Base-by-base conservation (phyloP, 92 coral and sea anemone species). In the Desmophyllum pertusum region DNA sequence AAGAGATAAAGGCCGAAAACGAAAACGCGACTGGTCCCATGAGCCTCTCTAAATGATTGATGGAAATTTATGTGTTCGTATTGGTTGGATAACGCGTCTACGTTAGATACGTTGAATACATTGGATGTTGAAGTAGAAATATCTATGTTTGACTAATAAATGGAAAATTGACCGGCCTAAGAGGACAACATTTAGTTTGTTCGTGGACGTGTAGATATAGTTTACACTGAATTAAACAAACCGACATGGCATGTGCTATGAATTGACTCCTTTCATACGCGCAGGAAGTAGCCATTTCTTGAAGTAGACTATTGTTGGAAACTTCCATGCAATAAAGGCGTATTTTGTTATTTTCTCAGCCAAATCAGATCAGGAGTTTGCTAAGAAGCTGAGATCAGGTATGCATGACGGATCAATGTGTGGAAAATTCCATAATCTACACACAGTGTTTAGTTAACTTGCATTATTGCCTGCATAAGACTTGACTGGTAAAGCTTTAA, bases 351-450 rank as follows among this genome's bases (percentile, higher is more conserved):
- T 29, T 70, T 53, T 66, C 64, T 67, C 90, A 93, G 97, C 91
- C 14, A 93, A 91, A 76, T 86, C 97, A 4, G 97, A 93, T 57
- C 89, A 91, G 29, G 94, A 84, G 48, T 84, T 93, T 62, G 84
- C 89, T 27, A 87, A 84, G 29, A 92, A 86, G 70, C 87, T 93
- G 10, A 85, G 83, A 71, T 73, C 91, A 91, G 97, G 97, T 89
- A 6, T n/a, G n/a, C n/a, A n/a, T 39, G 79, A 48, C 33, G 2
- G 36, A 15, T 6, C 31, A 62, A 0, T 7, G 27, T 14, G 39
- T 4, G 0, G 18, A 15, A 36, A 36, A 4, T 36, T 67, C 42
- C 73, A 35, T 67, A 36, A 5, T 5, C 38, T 35, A 35, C 23
- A 9, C 25, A 25, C 3, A 27, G 0, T 27, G 33, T 59, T 27